Base-by-base conservation (phyloP, 2,888 invertebrate genomes). In the Scaptodrosophila latifasciaeformis region DNA sequence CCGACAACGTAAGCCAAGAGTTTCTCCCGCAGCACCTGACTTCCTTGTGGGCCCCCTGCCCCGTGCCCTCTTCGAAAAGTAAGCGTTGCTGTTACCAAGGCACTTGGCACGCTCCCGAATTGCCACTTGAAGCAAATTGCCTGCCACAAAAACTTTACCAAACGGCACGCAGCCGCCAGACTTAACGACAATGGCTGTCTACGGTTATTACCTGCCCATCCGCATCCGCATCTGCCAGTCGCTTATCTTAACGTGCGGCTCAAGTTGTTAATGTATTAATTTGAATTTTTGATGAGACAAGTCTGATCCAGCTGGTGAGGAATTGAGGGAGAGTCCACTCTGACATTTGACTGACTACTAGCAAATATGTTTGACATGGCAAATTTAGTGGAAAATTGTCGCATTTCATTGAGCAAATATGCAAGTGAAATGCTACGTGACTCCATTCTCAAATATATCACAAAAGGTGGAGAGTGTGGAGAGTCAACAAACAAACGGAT, bases 21-120 rank as follows among this genome's bases (percentile, higher is more conserved):
- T 7, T 7, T 4, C 27, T 24, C 3, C 42, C 19, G 10, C 48
- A 17, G 45, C 63, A 53, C 65, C 57, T 48, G 45, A 13, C 37
- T 19, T 35, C 15, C 47, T 40, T 24, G 24, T 24, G 24, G 21
- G 10, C 40, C 39, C 27, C 9, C 46, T 49, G 50, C n/a, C 18
- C 37, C 45, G 35, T 42, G 37, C 56, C 46, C 49, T 54, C 49
- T 55, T 56, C 58, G n/a, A n/a, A n/a, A n/a, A n/a, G n/a, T n/a
- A n/a, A 49, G 49, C 29, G 62, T 69, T 63, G 58, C 57, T 60
- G 76, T 68, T 75, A 69, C 79, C 69, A 49, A 58, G 72, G 59
- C 75, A 74, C 74, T 74, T 74, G 74, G 75, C 74, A 74, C 81
- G 74, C 74, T 81, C 78, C 71, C 81, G 78, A 74, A 81, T 67